phyloP scores from a whole-genome alignment of 2,113 vertebrate genomes.

The Menura novaehollandiae region DNA sequence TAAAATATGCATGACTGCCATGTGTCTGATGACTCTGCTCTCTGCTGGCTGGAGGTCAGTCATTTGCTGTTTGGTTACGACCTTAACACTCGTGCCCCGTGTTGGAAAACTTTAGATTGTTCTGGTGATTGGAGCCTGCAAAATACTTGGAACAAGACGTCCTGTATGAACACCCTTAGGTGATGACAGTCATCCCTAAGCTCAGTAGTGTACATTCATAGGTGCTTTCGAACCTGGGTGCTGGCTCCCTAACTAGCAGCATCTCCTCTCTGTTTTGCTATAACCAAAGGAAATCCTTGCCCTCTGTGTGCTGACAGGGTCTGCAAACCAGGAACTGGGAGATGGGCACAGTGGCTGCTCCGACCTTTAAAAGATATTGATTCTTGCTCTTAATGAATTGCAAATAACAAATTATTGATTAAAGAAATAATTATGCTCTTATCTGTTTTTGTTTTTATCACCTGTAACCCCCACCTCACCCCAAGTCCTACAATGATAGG shows the following conservation, averaged over 20 bases:
- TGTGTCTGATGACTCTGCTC: background rate
- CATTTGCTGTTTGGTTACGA: background rate
- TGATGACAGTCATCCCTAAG: background rate
- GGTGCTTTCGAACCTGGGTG: background rate
- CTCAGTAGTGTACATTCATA: background rate
- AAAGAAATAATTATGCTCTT: background rate
- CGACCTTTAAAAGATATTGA: background rate
- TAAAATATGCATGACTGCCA: background rate
- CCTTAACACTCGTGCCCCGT: fast-evolving
- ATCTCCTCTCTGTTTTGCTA: background rate
- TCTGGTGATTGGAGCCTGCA: background rate
- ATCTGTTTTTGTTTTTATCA: background rate
- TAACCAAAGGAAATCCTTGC: background rate
- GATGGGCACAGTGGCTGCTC: background rate
- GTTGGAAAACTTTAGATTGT: background rate
- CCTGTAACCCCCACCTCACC: background rate
- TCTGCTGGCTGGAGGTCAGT: background rate
- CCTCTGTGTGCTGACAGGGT: background rate
- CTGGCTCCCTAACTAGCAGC: background rate
- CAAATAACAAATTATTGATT: background rate
- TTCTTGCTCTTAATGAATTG: background rate
- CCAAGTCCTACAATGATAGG: background rate
- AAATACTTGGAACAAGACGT: background rate
- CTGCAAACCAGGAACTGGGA: background rate
- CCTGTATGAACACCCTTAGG: background rate